A percentile compares a stretch with the other conserved stretches of the same genome.
Conservation (phyloP, 2,888 invertebrate species). For the Lomographa bimaculata region DNA sequence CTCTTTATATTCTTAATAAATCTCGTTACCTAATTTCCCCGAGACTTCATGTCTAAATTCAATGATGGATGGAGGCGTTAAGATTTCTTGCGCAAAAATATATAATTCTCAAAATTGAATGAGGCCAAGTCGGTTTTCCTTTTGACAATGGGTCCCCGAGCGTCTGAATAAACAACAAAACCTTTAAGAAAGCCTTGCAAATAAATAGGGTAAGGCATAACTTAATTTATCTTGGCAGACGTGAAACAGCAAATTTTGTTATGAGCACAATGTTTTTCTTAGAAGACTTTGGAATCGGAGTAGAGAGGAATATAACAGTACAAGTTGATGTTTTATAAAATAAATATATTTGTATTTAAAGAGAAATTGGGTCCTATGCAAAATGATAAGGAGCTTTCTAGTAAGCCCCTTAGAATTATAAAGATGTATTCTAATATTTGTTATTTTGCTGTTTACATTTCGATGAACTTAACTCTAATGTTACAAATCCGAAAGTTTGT, state of each 20-base stretch:
- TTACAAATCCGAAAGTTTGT: too few relatives aligned
- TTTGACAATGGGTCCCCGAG: conserved; percentile 17
- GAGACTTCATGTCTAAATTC: conserved; percentile 14
- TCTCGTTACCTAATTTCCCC: too few relatives aligned
- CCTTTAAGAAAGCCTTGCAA: conserved; percentile 20
- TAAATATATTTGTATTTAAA: too few relatives aligned
- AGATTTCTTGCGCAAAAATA: conserved; percentile 41
- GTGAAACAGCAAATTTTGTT: conserved; percentile 22
- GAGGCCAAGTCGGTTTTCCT: conserved; percentile 16
- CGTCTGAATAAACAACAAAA: conserved; percentile 24
- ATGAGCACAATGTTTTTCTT: conserved; percentile 22
- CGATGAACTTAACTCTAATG: too few relatives aligned
- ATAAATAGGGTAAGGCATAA: conserved; percentile 25
- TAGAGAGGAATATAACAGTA: conserved; percentile 4
- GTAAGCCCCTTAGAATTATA: too few relatives aligned
- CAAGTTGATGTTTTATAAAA: too few relatives aligned
- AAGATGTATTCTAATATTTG: too few relatives aligned
- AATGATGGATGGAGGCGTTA: conserved; percentile 56
- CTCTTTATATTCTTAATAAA: too few relatives aligned
- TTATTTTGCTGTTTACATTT: too few relatives aligned
- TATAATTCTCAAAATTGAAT: conserved; percentile 37
- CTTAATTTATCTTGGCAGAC: conserved; percentile 25
- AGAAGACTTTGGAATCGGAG: conserved; percentile 10
- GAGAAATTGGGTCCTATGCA: too few relatives aligned
- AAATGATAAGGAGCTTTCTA: too few relatives aligned